Conservation (phyloP, 2,113 vertebrate genomes). For the Scolopax mira region DNA sequence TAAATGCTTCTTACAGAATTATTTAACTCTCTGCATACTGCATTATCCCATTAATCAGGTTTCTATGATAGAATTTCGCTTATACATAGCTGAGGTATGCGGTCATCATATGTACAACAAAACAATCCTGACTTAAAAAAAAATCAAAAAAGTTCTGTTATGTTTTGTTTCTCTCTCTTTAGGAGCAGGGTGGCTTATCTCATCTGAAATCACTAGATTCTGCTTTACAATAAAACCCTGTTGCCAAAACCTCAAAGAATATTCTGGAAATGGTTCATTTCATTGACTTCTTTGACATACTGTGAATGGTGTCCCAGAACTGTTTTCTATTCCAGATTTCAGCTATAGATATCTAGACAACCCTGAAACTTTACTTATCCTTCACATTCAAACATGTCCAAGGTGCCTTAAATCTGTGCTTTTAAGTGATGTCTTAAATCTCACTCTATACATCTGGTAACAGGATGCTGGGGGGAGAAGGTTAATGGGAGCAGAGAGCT, state of each 20-base stretch:
- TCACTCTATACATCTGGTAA: neutral
- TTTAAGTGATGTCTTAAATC: neutral
- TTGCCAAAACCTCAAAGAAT: neutral
- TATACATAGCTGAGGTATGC: neutral
- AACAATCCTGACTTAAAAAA: neutral
- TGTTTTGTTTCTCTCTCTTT: neutral
- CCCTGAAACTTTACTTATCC: neutral
- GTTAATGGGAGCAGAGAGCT: neutral
- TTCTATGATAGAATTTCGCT: neutral
- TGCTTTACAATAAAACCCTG: neutral
- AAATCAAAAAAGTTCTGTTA: neutral
- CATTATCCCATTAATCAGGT: neutral
- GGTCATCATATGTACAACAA: neutral
- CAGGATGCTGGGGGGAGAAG: neutral
- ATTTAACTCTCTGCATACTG: neutral
- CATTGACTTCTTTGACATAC: neutral
- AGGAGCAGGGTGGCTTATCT: neutral
- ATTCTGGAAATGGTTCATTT: neutral
- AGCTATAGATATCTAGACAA: neutral
- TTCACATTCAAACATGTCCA: neutral
- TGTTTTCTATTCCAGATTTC: neutral
- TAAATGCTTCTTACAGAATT: neutral
- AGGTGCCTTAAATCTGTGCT: neutral
- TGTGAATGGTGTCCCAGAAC: neutral
- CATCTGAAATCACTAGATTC: neutral